Evolutionary conservation across 2,888 invertebrate genomes (phyloP).

Genomic region (Tethea ocularis): DNA sequence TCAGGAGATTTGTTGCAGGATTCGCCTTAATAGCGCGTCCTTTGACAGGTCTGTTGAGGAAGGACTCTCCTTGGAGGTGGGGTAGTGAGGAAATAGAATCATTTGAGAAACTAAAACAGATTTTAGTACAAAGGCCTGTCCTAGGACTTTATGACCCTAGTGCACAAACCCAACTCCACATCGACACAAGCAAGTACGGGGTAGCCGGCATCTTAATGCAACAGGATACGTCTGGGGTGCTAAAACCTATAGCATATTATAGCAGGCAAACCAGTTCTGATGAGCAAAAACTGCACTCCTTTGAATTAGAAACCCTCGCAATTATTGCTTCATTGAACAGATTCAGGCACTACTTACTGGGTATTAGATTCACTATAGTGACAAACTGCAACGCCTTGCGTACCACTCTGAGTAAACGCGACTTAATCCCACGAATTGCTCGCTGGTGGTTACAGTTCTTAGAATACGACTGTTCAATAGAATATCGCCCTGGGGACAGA

Average conservation of each 20-base stretch:
- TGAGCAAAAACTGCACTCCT: constrained; percentile 29
- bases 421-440: constrained; percentile 31
- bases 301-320: constrained; percentile 30
- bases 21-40: constrained; percentile 35
- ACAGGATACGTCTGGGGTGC: constrained; percentile 8
- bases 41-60: constrained; percentile 25
- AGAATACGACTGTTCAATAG: constrained; percentile 37
- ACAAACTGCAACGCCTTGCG: constrained; percentile 22
- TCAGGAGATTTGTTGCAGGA: constrained; percentile 37
- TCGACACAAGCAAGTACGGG: constrained; percentile 47
- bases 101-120: constrained; percentile 31
- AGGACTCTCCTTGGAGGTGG: constrained; percentile 26
- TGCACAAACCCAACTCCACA: constrained; percentile 42
- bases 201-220: constrained; percentile 46
- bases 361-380: constrained; percentile 17
- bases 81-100: constrained; percentile 24
- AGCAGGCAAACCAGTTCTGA: constrained; percentile 27
- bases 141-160: constrained; percentile 38
- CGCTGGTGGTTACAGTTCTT: constrained; percentile 41
- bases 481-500: constrained; percentile 32
- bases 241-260: constrained; percentile 29
- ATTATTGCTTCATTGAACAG: constrained; percentile 25
- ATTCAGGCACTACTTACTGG: constrained; percentile 31
- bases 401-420: constrained; percentile 23
- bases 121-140: constrained; percentile 32